A percentile compares a stretch with the other conserved stretches of the same genome.
Conservation (phyloP, 2,797 vertebrate genomes). For the Danio albolineatus region DNA sequence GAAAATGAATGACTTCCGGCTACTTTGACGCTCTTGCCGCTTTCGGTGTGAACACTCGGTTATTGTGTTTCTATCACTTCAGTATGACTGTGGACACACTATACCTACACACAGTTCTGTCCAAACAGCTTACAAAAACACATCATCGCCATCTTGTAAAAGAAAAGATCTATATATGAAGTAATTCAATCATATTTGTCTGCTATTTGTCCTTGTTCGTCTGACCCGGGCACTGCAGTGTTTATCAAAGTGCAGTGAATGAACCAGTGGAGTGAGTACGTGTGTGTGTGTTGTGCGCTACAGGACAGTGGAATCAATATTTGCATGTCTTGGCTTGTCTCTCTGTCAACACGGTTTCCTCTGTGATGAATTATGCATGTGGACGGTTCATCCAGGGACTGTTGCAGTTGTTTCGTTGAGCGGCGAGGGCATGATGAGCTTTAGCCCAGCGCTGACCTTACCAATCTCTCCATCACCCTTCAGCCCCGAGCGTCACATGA, state of each 20-base stretch:
- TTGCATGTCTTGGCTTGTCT: conserved; percentile 53
- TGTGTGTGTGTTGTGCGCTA: background rate
- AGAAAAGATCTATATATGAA: background rate
- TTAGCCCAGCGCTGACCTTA: conserved; percentile 18
- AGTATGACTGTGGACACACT: too few relatives aligned
- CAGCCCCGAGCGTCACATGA: conserved; percentile 29
- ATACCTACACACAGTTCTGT: too few relatives aligned
- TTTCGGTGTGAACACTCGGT: too few relatives aligned
- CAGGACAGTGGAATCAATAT: conserved; percentile 42
- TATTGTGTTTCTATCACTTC: too few relatives aligned
- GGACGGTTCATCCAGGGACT: conserved; percentile 33
- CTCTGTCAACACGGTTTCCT: conserved; percentile 32
- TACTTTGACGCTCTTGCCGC: too few relatives aligned
- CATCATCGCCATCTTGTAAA: too few relatives aligned
- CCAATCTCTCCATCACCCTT: conserved; percentile 17
- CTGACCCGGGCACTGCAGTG: background rate
- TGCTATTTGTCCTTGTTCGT: background rate
- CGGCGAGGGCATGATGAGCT: conserved; percentile 22
- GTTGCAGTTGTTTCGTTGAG: conserved; percentile 42
- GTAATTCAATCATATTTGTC: background rate
- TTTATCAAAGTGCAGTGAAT: background rate
- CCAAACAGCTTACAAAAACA: too few relatives aligned
- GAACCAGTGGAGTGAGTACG: background rate
- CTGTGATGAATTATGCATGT: conserved; percentile 48
- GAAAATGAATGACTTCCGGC: too few relatives aligned